Evolutionary conservation across 1,140 invertebrate species (phyloP).

Genomic region (Drosophila santomea): DNA sequence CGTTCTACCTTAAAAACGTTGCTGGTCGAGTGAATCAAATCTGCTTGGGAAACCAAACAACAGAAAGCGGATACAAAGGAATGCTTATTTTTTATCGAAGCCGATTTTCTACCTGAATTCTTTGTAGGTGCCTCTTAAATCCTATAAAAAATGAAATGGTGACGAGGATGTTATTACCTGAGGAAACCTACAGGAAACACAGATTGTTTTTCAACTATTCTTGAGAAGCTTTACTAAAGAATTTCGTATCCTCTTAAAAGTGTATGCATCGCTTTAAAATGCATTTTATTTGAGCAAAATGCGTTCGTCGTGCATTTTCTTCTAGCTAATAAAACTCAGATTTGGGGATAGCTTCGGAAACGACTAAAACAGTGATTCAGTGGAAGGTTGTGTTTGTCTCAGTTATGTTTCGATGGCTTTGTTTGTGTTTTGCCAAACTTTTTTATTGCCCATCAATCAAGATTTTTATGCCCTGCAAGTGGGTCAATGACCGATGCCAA

Average conservation of each 20-base stretch:
- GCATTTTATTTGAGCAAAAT: no score
- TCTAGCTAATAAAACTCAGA: background rate
- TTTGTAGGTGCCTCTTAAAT: background rate
- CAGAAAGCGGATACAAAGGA: background rate
- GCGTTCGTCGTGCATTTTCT: background rate
- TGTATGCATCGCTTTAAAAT: background rate
- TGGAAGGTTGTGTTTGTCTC: background rate
- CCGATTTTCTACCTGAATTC: background rate
- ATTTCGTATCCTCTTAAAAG: background rate
- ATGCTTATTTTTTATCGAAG: background rate
- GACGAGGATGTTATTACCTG: background rate
- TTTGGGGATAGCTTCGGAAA: background rate
- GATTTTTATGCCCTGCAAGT: conserved; percentile 20
- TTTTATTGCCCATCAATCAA: conserved; percentile 29
- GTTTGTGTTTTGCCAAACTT: conserved; percentile 19
- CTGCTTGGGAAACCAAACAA: background rate
- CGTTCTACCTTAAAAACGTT: background rate
- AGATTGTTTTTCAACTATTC: background rate
- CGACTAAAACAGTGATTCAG: conserved; percentile 3
- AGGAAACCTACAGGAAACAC: background rate
- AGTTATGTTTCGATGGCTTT: conserved; percentile 5
- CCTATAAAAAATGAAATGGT: background rate
- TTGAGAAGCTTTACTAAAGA: background rate
- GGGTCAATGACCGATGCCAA: conserved; percentile 44
- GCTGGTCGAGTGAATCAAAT: background rate